These are phyloP conservation scores for Pomatostomus ruficeps DNA, from an alignment of 2,113 vertebrate genomes.

Conservation along the genomic window DNA sequence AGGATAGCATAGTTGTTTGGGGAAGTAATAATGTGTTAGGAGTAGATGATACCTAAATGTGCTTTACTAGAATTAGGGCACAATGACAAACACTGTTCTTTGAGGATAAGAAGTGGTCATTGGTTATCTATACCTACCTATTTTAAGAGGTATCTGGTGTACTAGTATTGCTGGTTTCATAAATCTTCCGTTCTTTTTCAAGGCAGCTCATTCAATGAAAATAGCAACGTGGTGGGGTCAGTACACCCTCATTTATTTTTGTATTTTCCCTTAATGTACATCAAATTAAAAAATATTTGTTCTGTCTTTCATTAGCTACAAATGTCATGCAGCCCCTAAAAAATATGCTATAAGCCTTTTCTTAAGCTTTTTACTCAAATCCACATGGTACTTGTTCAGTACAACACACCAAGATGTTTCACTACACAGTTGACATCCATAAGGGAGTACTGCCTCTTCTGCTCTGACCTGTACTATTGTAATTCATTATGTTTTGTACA, in stretches of 20 bases:
- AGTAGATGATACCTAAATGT: neutral
- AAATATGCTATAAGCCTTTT: neutral
- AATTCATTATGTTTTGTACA: neutral
- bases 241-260: conserved; percentile 65
- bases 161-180: neutral
- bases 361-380: neutral
- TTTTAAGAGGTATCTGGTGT: neutral
- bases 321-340: neutral
- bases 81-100: neutral
- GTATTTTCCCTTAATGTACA: conserved; percentile 46
- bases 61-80: neutral
- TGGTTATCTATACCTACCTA: neutral
- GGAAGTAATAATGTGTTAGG: neutral
- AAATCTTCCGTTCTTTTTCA: neutral
- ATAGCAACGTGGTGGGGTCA: conserved; percentile 24
- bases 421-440: neutral
- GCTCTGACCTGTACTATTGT: neutral
- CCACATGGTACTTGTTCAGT: neutral
- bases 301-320: conserved; percentile 11
- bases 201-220: conserved; percentile 49
- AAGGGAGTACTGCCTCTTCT: neutral
- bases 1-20: neutral
- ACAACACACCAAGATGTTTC: neutral
- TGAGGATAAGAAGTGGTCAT: neutral
- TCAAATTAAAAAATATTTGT: conserved; percentile 27